Base-by-base conservation (phyloP, 2,113 vertebrate genomes). In the Thunnus maccoyii region DNA sequence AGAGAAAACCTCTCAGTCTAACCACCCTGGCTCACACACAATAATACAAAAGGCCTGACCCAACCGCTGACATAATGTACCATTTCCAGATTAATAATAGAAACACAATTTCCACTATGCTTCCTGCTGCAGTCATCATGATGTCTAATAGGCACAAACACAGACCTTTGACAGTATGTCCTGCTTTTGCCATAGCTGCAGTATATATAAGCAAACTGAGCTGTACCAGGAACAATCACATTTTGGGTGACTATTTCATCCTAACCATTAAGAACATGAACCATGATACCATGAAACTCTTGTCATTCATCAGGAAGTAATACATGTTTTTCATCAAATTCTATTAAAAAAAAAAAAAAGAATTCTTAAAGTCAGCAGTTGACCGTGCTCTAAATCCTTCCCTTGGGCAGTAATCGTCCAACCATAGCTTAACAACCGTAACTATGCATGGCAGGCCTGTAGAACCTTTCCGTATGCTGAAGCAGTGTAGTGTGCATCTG, bases 61-160 rank as follows among this genome's bases (percentile, higher is more conserved):
- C 63, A 16, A 62, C 36, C 12, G 15, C 67, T 80, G 81, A 73
- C 82, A 85, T 60, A 20, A 80, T 64, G 71, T 56, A 20, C 61
- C 20, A 73, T 79, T 70, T 72, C 22, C 54, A 77, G 64, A 86
- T 82, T 83, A 85, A 83, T 82, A 81, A 84, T 63, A 76, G 70
- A 85, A 76, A 76, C 70, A 66, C 47, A 61, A 77, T 83, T 83
- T 85, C 61, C 63, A 69, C n/a, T 27, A 41, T n/a, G 25, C 56
- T 74, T 80, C 79, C 72, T 56, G 76, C 61, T 41, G 70, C 54
- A 57, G 71, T 67, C 57, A 8, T 47, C 57, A 36, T 25, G 14
- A 58, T 48, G 56, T 72, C 75, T 63, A 78, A 44, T n/a, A 25
- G 48, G 18, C 52, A 71, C 73, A 72, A 72, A 78, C 20, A 67